phyloP scores from a whole-genome alignment of 2,888 invertebrate genomes.

The Apamea epomidion region DNA sequence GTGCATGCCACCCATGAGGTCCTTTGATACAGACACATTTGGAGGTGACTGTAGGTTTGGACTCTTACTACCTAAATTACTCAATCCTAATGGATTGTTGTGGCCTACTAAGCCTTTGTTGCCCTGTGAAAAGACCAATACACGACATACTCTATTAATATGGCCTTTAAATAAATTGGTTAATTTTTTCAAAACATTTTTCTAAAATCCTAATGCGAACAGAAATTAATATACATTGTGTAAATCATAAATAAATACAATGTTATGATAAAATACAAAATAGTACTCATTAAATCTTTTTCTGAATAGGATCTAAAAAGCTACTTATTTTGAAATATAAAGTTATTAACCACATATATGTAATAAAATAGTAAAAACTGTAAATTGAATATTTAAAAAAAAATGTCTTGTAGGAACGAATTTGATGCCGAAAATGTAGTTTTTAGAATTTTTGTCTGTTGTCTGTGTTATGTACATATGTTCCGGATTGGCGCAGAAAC shows the following conservation, averaged over 20 bases:
- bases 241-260: background rate
- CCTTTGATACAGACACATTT: slow-evolving; percentile 95
- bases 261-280: background rate
- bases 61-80: slow-evolving; percentile 95
- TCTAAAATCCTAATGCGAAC: background rate
- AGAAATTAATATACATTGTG: background rate
- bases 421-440: too few species aligned
- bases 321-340: background rate
- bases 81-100: slow-evolving; percentile 93
- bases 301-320: background rate
- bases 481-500: too few species aligned
- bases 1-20: slow-evolving; percentile 93
- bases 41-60: slow-evolving; percentile 96
- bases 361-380: background rate
- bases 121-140: slow-evolving; percentile 91
- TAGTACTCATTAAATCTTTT: background rate
- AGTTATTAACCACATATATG: background rate
- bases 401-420: background rate
- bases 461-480: too few species aligned
- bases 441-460: too few species aligned
- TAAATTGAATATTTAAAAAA: background rate
- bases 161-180: slow-evolving; percentile 63
- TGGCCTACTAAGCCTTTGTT: slow-evolving; percentile 93
- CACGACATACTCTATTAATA: slow-evolving; percentile 82
- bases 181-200: background rate